Evolutionary conservation across 2,113 vertebrate genomes (phyloP), one percentile per base, ranked within the genome.

Genomic region (Macroglossus sobrinus): DNA sequence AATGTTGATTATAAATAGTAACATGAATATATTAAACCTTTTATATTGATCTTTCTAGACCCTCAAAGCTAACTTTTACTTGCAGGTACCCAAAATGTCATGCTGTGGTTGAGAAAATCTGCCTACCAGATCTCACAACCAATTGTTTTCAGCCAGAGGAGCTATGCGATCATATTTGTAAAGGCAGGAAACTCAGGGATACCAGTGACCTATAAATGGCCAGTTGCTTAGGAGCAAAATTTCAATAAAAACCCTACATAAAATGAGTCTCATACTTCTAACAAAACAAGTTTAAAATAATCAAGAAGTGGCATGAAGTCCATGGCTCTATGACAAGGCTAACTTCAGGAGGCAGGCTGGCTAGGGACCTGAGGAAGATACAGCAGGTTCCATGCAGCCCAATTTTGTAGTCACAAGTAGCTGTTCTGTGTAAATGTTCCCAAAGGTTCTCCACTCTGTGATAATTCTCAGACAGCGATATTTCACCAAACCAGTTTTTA

Each of bases 1-100:
- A 92, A 84, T 16, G 30, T 19, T 84, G 61, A 28, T 68, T 69
- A 74, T 68, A 89, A 93, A 89, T 30, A 80, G 47, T 53, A 89
- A 74, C 2, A 50, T 63, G 33, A 86, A 47, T 57, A 72, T 43
- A 7, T 53, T 57, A 50, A 94, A 91, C 80, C 6, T 47, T 35
- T 82, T 61, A 38, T 59, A 19, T 63, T 59, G 43, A n/a, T 47
- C 57, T 74, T 72, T 14, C 43, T 57, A 84, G 38, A 3, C n/a
- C 59, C 66, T 92, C 59, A 90, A 81, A 89, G 63, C 10, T 78
- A 43, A 74, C 19, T 53, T 80, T 79, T 59, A 47, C 21, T 94
- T 66, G 24, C 33, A 75, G 0, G 4, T n/a, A 82, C 68, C 91
- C 21, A 9, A 66, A 61, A 66, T 81, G 18, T 5, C 35, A 24